These are phyloP conservation scores for Dromococcyx pavoninus DNA, from an alignment of 2,797 vertebrate genomes.

Conservation along the genomic window DNA sequence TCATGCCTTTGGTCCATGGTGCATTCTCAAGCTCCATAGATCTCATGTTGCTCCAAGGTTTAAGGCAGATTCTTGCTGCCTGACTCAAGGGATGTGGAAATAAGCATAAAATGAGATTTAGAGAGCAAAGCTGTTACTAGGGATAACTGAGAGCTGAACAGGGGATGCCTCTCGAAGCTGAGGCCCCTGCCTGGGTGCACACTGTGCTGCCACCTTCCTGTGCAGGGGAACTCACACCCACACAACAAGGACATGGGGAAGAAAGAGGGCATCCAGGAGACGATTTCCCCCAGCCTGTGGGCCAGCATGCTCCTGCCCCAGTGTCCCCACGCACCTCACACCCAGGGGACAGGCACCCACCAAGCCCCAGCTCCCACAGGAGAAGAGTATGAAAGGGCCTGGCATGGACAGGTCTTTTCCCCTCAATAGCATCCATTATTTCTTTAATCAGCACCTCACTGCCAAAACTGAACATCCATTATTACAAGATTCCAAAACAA, in stretches of 20 bases:
- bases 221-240: neutral
- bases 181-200: neutral
- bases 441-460: conserved; percentile 45
- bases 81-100: conserved; percentile 38
- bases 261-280: neutral
- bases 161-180: neutral
- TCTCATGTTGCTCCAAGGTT: neutral
- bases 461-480: conserved; percentile 58
- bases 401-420: neutral
- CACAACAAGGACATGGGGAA: neutral
- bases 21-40: neutral
- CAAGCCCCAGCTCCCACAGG: rapidly evolving
- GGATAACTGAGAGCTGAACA: neutral
- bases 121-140: neutral
- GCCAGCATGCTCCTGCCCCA: neutral
- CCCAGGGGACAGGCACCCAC: neutral
- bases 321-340: neutral
- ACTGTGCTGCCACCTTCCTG: neutral
- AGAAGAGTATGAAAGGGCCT: neutral
- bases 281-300: rapidly evolving
- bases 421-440: conserved; percentile 41
- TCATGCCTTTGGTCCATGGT: neutral
- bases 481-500: conserved; percentile 53
- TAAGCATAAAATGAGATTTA: conserved; percentile 48
- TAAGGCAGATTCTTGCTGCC: conserved; percentile 17